Conservation (phyloP, 2,888 invertebrate species). For the Troides aeacus region DNA sequence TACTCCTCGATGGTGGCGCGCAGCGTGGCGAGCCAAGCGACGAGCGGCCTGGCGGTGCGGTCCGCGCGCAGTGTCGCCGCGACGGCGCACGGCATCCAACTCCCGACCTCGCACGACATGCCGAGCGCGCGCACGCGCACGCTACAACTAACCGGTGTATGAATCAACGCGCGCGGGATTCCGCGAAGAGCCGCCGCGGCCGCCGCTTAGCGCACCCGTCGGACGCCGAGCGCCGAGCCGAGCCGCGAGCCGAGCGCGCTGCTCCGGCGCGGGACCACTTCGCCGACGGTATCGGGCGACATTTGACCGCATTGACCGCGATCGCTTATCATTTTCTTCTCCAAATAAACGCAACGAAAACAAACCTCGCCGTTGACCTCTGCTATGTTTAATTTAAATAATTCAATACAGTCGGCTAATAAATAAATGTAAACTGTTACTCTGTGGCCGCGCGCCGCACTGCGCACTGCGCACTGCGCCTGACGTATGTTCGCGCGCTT, state of each 20-base stretch:
- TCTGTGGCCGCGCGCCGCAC: too few relatives aligned
- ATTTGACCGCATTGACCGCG: slow-evolving; percentile 43
- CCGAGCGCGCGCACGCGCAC: slow-evolving; percentile 50
- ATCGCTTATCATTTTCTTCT: slow-evolving; percentile 69
- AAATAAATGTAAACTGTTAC: too few relatives aligned
- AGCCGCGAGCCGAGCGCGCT: slow-evolving; percentile 11
- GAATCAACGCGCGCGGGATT: slow-evolving; percentile 66
- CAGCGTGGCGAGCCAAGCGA: slow-evolving; percentile 68
- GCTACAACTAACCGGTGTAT: slow-evolving; percentile 78
- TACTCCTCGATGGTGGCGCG: slow-evolving; percentile 69
- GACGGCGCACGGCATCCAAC: slow-evolving; percentile 76
- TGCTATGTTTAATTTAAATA: slow-evolving; percentile 38
- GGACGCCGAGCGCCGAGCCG: too few relatives aligned
- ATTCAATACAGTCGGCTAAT: too few relatives aligned
- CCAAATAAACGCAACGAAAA: slow-evolving; percentile 51
- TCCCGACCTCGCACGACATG: slow-evolving; percentile 68
- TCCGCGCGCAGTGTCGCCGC: slow-evolving; percentile 67
- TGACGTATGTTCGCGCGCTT: slow-evolving; percentile 56
- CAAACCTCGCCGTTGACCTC: slow-evolving; percentile 57
- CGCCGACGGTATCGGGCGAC: slow-evolving; percentile 36
- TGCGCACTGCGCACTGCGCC: not conserved
- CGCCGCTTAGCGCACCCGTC: slow-evolving; percentile 44
- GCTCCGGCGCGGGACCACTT: slow-evolving; percentile 26
- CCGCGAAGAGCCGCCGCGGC: slow-evolving; percentile 66
- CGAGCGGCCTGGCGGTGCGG: slow-evolving; percentile 59